A percentile compares a stretch with the other conserved stretches of the same genome.
Evolutionary conservation across 2,797 vertebrate species (phyloP).

Genomic region (Acipenser ruthenus): DNA sequence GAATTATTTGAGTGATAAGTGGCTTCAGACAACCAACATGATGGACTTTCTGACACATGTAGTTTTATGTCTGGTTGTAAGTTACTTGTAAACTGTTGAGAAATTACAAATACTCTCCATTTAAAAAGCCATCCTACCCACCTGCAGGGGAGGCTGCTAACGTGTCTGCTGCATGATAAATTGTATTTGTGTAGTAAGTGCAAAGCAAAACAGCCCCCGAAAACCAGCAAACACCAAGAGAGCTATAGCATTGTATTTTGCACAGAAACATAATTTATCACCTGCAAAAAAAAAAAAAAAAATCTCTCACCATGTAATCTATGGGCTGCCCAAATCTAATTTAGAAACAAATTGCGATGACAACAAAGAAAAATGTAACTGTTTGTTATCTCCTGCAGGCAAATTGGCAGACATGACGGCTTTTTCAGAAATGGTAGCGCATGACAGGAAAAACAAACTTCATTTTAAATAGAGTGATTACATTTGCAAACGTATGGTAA

Average conservation of each 20-base stretch:
- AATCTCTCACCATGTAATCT: conserved; percentile 23
- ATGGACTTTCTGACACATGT: conserved; percentile 43
- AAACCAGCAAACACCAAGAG: conserved; percentile 23
- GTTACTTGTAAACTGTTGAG: neutral
- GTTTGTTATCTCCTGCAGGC: conserved; percentile 14
- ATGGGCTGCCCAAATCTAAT: conserved; percentile 40
- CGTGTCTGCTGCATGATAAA: conserved; percentile 31
- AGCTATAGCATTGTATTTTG: neutral
- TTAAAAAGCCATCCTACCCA: conserved; percentile 6
- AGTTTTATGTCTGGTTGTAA: conserved; percentile 26
- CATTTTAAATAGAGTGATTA: neutral
- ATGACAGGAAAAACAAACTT: conserved; percentile 4
- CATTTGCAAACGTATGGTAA: neutral
- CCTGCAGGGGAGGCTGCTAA: neutral
- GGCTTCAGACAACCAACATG: conserved; percentile 31
- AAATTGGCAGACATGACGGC: neutral
- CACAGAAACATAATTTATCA: conserved; percentile 49
- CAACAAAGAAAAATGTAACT: conserved; percentile 29
- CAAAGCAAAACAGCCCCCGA: conserved; percentile 32
- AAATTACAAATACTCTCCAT: conserved; percentile 17
- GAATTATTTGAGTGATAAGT: no score
- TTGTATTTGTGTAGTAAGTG: conserved; percentile 29
- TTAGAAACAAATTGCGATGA: conserved; percentile 43
- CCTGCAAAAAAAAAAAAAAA: conserved; percentile 29
- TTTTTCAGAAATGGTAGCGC: neutral